A percentile compares a stretch with the other conserved stretches of the same genome.
Conservation (phyloP, 2,797 vertebrate species). For the Pangasius krempfi region DNA sequence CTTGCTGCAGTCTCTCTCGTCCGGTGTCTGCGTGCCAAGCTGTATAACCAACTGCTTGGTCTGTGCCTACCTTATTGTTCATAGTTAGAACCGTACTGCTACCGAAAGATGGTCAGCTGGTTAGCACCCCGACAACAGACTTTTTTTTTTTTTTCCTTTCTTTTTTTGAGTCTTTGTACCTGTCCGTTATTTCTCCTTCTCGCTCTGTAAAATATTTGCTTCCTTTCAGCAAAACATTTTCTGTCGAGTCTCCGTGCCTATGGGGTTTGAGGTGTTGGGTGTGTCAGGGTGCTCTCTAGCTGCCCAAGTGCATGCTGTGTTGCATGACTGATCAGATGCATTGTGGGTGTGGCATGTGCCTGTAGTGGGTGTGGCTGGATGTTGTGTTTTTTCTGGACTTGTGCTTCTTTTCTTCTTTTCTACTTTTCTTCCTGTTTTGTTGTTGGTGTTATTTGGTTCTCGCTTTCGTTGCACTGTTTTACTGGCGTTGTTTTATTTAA, state of each 20-base stretch:
- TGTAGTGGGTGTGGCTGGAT: constrained; percentile 70
- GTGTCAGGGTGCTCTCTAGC: constrained; percentile 84
- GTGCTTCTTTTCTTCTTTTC: constrained; percentile 45
- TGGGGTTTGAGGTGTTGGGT: neutral
- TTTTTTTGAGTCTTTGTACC: neutral
- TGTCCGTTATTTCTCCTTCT: neutral
- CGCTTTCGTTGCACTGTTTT: constrained; percentile 26
- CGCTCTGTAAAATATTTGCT: neutral
- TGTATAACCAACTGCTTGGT: constrained; percentile 99
- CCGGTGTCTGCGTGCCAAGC: constrained; percentile 99
- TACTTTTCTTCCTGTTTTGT: constrained; percentile 43
- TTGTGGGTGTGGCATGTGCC: constrained; percentile 86
- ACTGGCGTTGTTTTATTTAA: neutral
- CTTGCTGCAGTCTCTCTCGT: constrained; percentile 99
- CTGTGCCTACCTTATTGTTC: constrained; percentile 99
- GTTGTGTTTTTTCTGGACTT: constrained; percentile 53
- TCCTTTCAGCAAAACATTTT: neutral
- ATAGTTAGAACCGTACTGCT: constrained; percentile 91
- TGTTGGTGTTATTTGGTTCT: constrained; percentile 48
- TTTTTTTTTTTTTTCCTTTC: neutral
- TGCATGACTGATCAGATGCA: constrained; percentile 91
- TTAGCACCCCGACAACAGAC: constrained; percentile 81
- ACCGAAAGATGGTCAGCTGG: constrained; percentile 73
- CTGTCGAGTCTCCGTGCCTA: constrained; percentile 10
- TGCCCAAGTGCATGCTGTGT: constrained; percentile 91